Evolutionary conservation across 2,888 invertebrate genomes (phyloP).

Genomic region (Phragmatobia fuliginosa): DNA sequence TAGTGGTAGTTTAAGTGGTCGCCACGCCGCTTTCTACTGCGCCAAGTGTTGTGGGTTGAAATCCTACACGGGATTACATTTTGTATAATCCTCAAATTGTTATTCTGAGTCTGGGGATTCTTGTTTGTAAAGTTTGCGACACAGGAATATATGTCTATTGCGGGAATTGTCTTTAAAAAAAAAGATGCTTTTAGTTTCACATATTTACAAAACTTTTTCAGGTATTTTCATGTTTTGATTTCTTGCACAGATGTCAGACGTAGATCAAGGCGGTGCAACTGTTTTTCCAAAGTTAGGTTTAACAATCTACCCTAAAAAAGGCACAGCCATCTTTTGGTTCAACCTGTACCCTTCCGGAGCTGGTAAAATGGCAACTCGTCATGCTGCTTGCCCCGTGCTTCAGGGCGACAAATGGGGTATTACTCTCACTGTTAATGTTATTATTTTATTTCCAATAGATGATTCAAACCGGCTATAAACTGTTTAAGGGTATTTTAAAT

Average conservation of each 20-base stretch:
- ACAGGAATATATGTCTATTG: too few species aligned
- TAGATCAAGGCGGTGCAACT: conserved; percentile 98
- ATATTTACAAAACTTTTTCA: too few species aligned
- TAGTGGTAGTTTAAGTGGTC: too few species aligned
- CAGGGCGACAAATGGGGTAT: conserved; percentile 98
- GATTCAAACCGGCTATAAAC: not conserved
- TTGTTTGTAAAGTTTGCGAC: too few species aligned
- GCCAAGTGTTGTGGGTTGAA: too few species aligned
- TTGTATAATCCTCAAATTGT: too few species aligned
- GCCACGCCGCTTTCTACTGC: too few species aligned
- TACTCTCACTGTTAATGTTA: conserved; percentile 18
- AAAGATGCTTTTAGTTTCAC: too few species aligned
- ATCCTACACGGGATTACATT: too few species aligned
- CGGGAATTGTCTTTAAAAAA: too few species aligned
- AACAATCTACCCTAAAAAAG: conserved; percentile 94
- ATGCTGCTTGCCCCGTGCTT: conserved; percentile 99
- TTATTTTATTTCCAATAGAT: not conserved
- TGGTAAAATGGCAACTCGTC: conserved; percentile 96
- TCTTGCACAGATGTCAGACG: conserved; percentile 95
- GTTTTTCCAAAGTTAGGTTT: conserved; percentile 96
- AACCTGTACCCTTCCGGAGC: conserved; percentile 97
- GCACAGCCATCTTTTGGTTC: conserved; percentile 97
- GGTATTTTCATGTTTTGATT: too few species aligned
- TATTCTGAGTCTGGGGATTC: too few species aligned
- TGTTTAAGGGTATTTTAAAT: not conserved